phyloP scores from a whole-genome alignment of 2,797 vertebrate genomes.

The Rhabdophis nuchalis region DNA sequence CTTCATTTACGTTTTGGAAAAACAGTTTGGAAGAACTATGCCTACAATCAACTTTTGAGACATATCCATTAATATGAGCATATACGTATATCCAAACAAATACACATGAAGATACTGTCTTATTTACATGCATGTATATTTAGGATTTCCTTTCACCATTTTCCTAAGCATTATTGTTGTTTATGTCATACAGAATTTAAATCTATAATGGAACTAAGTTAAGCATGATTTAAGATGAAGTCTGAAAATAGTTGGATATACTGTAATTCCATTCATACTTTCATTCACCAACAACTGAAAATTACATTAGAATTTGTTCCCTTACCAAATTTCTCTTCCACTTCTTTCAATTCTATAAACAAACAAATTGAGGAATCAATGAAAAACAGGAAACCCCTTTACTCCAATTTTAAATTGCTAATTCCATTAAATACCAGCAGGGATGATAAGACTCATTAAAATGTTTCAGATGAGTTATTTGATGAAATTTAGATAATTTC shows the following conservation, averaged over 20 bases:
- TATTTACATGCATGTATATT: not conserved
- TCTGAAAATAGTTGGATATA: not conserved
- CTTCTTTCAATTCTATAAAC: not conserved
- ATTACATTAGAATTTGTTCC: not conserved
- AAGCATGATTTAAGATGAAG: not conserved
- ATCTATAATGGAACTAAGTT: not conserved
- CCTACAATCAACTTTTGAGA: not conserved
- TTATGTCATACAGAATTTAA: not conserved
- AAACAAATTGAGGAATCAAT: not conserved
- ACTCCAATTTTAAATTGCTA: not conserved
- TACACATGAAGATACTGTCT: not conserved
- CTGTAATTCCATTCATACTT: not conserved
- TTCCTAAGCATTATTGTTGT: not conserved
- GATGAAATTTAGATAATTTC: too few relatives aligned
- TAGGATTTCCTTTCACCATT: not conserved
- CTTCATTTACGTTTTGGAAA: not conserved
- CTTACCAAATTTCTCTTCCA: not conserved
- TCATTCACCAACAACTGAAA: not conserved
- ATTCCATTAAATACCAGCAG: too few relatives aligned
- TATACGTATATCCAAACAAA: not conserved
- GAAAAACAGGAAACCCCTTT: not conserved
- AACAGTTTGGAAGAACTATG: not conserved
- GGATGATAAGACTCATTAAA: too few relatives aligned
- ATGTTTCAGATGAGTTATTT: too few relatives aligned
- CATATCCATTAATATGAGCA: too few relatives aligned